These are phyloP conservation scores for Vanessa tameamea DNA, from an alignment of 1,140 invertebrate genomes.

Conservation along the genomic window DNA sequence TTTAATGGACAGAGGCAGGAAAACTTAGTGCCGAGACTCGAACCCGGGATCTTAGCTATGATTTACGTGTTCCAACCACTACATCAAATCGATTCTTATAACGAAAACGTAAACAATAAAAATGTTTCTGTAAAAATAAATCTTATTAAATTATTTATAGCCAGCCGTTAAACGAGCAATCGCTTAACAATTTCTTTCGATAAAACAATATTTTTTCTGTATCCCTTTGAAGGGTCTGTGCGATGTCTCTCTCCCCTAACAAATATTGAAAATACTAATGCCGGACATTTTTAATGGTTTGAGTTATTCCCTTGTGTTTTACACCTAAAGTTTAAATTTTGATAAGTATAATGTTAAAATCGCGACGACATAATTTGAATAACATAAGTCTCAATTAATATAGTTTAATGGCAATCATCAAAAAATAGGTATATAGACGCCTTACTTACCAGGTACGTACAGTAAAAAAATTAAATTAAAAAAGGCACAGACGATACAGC, in stretches of 20 bases:
- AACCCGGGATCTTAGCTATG: too few relatives aligned
- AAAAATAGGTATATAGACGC: too few relatives aligned
- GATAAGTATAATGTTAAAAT: background rate
- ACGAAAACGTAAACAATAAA: background rate
- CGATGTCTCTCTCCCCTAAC: background rate
- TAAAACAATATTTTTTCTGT: constrained; percentile 18
- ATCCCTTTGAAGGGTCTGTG: constrained; percentile 6
- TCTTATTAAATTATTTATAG: constrained; percentile 21
- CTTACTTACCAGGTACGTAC: too few relatives aligned
- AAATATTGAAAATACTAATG: constrained; percentile 17
- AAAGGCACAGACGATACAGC: too few relatives aligned
- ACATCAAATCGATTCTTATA: too few relatives aligned
- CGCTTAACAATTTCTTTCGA: constrained; percentile 1
- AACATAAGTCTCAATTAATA: too few relatives aligned
- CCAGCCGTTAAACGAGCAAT: constrained; percentile 9
- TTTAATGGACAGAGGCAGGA: too few relatives aligned
- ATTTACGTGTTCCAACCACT: too few relatives aligned
- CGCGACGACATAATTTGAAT: too few relatives aligned
- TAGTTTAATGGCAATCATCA: too few relatives aligned
- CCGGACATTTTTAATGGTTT: constrained; percentile 9
- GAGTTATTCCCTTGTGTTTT: background rate
- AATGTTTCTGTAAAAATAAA: background rate
- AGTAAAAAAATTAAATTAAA: too few relatives aligned
- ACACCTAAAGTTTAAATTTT: background rate
- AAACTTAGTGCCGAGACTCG: too few relatives aligned